These are phyloP conservation scores for Hippocampus kuda DNA, from an alignment of 2,797 vertebrate genomes.

Conservation along the genomic window DNA sequence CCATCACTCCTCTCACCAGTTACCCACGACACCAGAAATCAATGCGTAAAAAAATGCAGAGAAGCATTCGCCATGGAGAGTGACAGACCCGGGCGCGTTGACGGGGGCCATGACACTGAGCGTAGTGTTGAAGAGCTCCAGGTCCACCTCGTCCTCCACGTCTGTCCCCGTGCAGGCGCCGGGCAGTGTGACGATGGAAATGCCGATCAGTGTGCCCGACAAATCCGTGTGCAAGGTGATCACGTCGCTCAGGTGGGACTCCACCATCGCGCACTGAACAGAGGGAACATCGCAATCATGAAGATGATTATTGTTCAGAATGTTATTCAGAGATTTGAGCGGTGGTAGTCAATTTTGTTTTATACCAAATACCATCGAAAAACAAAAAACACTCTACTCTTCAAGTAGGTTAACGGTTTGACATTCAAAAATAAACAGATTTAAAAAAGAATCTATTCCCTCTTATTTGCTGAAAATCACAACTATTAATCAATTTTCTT, in stretches of 20 bases:
- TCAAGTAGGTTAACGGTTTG: too few species aligned
- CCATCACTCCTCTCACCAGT: neutral
- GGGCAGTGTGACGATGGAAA: constrained; percentile 79
- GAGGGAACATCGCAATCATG: neutral
- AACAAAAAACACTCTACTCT: too few species aligned
- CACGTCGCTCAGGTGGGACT: constrained; percentile 83
- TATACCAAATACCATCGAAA: neutral
- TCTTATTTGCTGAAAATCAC: too few species aligned
- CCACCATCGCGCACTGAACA: constrained; percentile 80
- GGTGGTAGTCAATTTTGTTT: neutral
- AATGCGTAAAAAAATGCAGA: neutral
- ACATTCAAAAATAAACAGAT: too few species aligned
- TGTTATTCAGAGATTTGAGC: neutral
- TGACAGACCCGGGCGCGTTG: constrained; percentile 74
- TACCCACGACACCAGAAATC: too few species aligned
- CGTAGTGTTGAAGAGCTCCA: constrained; percentile 83
- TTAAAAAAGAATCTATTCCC: too few species aligned
- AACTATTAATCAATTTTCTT: too few species aligned
- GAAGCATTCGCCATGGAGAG: neutral
- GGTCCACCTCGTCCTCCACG: constrained; percentile 79
- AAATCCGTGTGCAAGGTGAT: constrained; percentile 79
- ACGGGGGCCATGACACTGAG: constrained; percentile 70
- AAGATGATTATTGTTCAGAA: neutral
- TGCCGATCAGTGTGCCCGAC: constrained; percentile 74
- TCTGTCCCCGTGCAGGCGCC: constrained; percentile 76